Evolutionary conservation across 2,113 vertebrate genomes (phyloP).

Genomic region (Seriola aureovittata): DNA sequence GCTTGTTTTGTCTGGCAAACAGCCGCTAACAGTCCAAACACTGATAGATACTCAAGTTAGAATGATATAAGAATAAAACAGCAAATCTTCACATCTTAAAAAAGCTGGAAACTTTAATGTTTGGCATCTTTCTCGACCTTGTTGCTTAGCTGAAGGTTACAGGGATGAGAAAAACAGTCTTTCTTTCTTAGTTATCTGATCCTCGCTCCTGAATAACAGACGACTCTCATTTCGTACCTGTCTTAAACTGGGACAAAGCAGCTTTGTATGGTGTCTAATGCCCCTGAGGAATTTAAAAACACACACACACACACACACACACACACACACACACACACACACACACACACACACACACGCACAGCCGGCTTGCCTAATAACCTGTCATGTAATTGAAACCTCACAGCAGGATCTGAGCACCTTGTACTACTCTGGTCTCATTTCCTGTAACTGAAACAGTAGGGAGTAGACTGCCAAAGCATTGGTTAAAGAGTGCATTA

Average conservation of each 20-base stretch:
- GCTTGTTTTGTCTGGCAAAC: neutral
- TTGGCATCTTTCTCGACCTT: neutral
- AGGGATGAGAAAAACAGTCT: neutral
- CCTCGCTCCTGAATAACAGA: slow-evolving; percentile 5
- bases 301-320: neutral
- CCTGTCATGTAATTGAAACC: slow-evolving; percentile 10
- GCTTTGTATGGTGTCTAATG: slow-evolving; percentile 21
- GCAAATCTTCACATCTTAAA: neutral
- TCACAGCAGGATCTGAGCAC: slow-evolving; percentile 8
- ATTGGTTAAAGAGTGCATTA: slow-evolving; percentile 25
- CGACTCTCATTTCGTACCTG: neutral
- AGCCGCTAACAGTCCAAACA: too few relatives aligned
- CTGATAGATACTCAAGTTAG: neutral
- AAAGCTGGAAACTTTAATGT: neutral
- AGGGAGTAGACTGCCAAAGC: neutral
- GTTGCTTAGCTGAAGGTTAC: neutral
- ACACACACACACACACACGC: too few relatives aligned
- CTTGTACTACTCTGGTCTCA: neutral
- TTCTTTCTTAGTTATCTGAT: slow-evolving; percentile 13
- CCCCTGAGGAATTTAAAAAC: neutral
- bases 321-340: neutral
- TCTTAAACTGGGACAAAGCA: slow-evolving; percentile 39
- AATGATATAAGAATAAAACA: neutral
- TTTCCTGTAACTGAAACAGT: neutral
- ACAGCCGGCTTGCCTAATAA: slow-evolving; percentile 3